A percentile compares a stretch with the other conserved stretches of the same genome.
Conservation (phyloP, 2,888 invertebrate genomes). For the Melieria omissa region DNA sequence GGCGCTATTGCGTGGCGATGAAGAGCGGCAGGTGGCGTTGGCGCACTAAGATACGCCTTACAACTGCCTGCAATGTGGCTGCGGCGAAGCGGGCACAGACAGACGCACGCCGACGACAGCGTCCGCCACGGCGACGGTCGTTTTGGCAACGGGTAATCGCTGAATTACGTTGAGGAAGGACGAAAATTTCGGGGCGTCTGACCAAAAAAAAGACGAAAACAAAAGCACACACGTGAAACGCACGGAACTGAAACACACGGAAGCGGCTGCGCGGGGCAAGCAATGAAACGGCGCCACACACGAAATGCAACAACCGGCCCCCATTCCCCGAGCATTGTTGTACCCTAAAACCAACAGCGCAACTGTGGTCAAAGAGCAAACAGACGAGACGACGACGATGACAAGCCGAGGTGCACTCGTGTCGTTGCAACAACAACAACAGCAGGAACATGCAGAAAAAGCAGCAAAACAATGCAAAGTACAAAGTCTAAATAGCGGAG, state of each 20-base stretch:
- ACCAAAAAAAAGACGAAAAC: conserved; percentile 10
- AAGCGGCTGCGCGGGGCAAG: background rate
- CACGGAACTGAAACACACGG: too few relatives aligned
- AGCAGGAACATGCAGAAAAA: background rate
- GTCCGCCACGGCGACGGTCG: conserved; percentile 40
- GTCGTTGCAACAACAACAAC: background rate
- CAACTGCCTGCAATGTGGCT: too few relatives aligned
- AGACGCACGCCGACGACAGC: conserved; percentile 16
- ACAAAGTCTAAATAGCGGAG: conserved; percentile 43
- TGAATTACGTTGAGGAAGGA: conserved; percentile 29
- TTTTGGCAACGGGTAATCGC: conserved; percentile 7
- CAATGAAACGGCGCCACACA: background rate
- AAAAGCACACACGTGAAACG: background rate
- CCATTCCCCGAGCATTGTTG: too few relatives aligned
- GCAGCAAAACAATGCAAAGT: conserved; percentile 19
- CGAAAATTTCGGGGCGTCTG: conserved; percentile 29
- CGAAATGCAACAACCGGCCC: background rate
- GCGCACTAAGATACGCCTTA: too few relatives aligned
- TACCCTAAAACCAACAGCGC: background rate
- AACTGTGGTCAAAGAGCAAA: background rate
- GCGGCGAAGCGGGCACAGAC: too few relatives aligned
- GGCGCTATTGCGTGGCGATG: too few relatives aligned
- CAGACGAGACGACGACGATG: background rate
- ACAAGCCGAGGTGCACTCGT: background rate
- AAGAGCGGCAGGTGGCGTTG: too few relatives aligned